Conservation (phyloP, 2,797 vertebrate species). For the Neosilurus mollespiculum region DNA sequence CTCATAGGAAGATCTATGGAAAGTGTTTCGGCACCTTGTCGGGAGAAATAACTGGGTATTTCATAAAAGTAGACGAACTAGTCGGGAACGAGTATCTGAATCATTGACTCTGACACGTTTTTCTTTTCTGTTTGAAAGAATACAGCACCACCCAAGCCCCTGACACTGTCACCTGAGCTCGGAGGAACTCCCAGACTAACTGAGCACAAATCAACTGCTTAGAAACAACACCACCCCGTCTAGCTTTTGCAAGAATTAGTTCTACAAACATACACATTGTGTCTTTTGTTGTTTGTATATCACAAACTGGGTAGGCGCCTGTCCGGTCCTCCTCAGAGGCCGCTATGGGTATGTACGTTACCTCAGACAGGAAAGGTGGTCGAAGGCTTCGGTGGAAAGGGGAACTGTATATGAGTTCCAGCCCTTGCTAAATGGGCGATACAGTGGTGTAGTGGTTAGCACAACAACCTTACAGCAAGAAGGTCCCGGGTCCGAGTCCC, state of each 20-base stretch:
- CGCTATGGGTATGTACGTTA: no score
- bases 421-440: no score
- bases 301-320: no score
- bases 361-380: no score
- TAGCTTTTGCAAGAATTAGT: not conserved
- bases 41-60: conserved; percentile 63
- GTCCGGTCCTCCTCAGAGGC: no score
- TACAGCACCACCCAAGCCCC: not conserved
- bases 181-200: not conserved
- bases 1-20: conserved; percentile 65
- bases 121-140: not conserved
- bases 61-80: conserved; percentile 61
- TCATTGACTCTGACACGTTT: not conserved
- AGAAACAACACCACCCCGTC: not conserved
- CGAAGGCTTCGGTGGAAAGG: no score
- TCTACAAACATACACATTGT: not conserved
- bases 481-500: no score
- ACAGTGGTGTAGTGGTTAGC: no score
- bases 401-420: no score
- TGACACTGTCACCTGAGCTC: not conserved
- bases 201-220: not conserved
- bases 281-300: not conserved
- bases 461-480: no score
- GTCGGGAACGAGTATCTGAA: conserved; percentile 56
- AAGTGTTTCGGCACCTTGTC: conserved; percentile 74